Conservation (phyloP, 2,888 invertebrate species). For the Caenorhabditis sp. region DNA sequence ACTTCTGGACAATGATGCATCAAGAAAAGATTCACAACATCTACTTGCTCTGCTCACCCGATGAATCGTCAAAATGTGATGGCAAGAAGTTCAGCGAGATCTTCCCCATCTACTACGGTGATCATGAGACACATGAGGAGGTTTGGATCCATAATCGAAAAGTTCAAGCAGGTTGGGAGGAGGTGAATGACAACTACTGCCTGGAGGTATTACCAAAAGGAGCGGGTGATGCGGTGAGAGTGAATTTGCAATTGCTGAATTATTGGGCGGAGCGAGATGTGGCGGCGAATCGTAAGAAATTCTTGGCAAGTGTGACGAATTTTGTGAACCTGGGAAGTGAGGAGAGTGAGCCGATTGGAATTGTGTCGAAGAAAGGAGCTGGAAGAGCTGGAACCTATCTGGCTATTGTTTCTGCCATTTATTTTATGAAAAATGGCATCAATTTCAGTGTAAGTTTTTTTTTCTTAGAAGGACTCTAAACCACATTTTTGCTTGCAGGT, state of each 20-base stretch:
- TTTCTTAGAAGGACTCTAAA: neutral
- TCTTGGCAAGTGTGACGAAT: neutral
- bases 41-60: neutral
- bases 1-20: slow-evolving; percentile 11
- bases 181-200: neutral
- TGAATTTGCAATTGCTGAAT: neutral
- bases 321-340: neutral
- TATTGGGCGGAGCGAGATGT: neutral
- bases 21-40: slow-evolving; percentile 4
- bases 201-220: slow-evolving; percentile 6
- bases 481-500: neutral
- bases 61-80: neutral
- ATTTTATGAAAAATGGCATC: neutral
- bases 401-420: neutral
- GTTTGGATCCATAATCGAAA: slow-evolving; percentile 4
- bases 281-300: neutral
- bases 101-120: neutral
- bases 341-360: slow-evolving; percentile 4
- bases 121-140: neutral
- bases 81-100: neutral
- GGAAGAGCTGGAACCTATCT: slow-evolving; percentile 9
- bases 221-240: neutral
- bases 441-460: neutral
- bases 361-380: slow-evolving; percentile 7
- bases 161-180: neutral